These are phyloP conservation scores for Melanotaenia boesemani DNA, from an alignment of 2,797 vertebrate species.

Conservation along the genomic window DNA sequence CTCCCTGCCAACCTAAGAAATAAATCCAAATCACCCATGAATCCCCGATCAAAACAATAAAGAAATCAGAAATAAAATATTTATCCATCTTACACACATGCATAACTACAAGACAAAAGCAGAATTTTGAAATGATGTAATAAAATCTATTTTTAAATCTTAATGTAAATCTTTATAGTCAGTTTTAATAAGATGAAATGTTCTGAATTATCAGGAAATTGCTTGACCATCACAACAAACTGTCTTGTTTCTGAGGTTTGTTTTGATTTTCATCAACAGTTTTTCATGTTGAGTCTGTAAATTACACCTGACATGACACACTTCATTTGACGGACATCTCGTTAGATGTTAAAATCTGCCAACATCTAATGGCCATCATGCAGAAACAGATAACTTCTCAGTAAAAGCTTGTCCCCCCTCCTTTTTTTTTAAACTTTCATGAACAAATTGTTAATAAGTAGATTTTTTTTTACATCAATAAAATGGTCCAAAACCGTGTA, in stretches of 20 bases:
- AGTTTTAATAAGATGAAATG: no score
- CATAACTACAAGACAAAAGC: no score
- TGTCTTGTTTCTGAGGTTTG: not conserved
- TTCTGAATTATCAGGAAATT: no score
- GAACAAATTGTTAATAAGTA: not conserved
- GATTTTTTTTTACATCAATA: slow-evolving; percentile 20
- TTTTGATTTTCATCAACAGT: not conserved
- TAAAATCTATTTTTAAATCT: no score
- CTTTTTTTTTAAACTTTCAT: not conserved
- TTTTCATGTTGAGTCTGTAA: slow-evolving; percentile 1
- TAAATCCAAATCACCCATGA: no score
- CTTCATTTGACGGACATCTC: not conserved
- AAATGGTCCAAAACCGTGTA: slow-evolving; percentile 3
- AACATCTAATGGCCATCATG: not conserved
- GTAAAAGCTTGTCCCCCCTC: not conserved
- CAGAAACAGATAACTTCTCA: not conserved
- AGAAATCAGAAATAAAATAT: no score
- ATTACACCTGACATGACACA: slow-evolving; percentile 1
- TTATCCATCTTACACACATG: no score
- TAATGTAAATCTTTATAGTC: no score
- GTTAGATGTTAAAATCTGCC: not conserved
- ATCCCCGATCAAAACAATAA: no score
- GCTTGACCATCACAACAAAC: not conserved
- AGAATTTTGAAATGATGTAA: no score
- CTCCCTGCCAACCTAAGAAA: no score